Evolutionary conservation across 2,888 invertebrate species (phyloP), one percentile per base, ranked within the genome.

Genomic region (Zonitis immaculata): DNA sequence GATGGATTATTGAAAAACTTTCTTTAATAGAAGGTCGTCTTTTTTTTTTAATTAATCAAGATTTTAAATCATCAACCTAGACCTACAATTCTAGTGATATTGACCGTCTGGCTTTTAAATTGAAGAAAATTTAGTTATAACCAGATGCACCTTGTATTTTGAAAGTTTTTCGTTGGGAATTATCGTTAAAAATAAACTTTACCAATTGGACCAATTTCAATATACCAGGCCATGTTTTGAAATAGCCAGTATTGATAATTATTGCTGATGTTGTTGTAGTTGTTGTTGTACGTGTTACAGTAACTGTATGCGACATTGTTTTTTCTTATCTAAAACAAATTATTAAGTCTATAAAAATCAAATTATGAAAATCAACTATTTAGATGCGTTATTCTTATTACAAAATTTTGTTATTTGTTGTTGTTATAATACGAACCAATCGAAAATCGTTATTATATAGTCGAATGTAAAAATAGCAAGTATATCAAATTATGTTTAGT

Each of bases 291-390:
- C 90, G 80, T 25, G 91, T 92, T 54, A 93, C 89, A 44, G 92
- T 93, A 64, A 93, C 89, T 28, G 89, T 82, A 77, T 93, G 92
- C 60, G 92, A 92, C 93, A 93, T n/a, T n/a, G n/a, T n/a, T 93
- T 66, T 76, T 84, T 32, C 27, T 18, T 84, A 51, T 18, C 12
- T 47, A 48, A 9, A 12, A 46, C 30, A 46, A n/a, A n/a, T n/a
- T n/a, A n/a, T n/a, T n/a, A n/a, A n/a, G n/a, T n/a, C n/a, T n/a
- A 46, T 26, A 46, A 44, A 44, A 22, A 44, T 44, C n/a, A n/a
- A n/a, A 44, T 8, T 12, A 44, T 44, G 12, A 44, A 14, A 18
- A 16, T 39, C 18, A n/a, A 8, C 8, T 9, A n/a, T 39, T 7
- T n/a, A 8, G 11, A n/a, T 18, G 14, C 39, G 8, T 39, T 22